Evolutionary conservation across 2,113 vertebrate species (phyloP), one percentile per base, ranked within the genome.

Genomic region (Meriones unguiculatus): DNA sequence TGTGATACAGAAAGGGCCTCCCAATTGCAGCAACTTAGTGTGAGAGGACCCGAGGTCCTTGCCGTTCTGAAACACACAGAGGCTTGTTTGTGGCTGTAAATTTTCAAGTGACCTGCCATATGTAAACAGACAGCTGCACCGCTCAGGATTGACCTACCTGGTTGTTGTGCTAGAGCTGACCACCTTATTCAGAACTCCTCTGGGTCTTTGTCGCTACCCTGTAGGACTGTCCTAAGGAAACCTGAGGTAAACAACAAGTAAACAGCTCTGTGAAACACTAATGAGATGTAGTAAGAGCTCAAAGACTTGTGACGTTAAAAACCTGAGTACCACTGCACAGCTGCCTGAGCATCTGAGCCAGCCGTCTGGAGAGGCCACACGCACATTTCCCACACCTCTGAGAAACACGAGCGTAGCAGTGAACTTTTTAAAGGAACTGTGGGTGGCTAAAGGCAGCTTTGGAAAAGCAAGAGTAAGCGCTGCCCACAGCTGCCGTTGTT

Each of bases 271-370:
- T 38, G 62, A 13, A 17, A 50, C 30, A 22, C 3, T 24, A 25
- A 7, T 52, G 77, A 64, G 57, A 54, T 12, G 35, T 0, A 9
- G 14, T 5, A 59, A 32, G 5, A 84, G 5, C 32, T 41, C 1
- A 4, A 52, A 85, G 76, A 41, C 5, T 1, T 2, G 4, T 35
- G 17, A 5, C n/a, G 28, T 41, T 59, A 13, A 22, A 67, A 14
- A 20, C n/a, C 22, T 0, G 0, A 12, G 12, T 17, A 35, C 41
- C 41, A 32, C 3, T 54, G 2, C 30, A 54, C 32, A 38, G 30
- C 4, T 8, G 5, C 24, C 3, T 38, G 35, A 70, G 1, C 25
- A 0, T 62, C 20, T 25, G 18, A 57, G 24, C 80, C 35, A 54
- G 11, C 38, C 54, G 2, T 52, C 59, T n/a, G 35, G 32, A 46